A percentile compares a stretch with the other conserved stretches of the same genome.
These are phyloP conservation scores for Gryon sp. DNA, from an alignment of 1,140 invertebrate species.

Conservation along the genomic window DNA sequence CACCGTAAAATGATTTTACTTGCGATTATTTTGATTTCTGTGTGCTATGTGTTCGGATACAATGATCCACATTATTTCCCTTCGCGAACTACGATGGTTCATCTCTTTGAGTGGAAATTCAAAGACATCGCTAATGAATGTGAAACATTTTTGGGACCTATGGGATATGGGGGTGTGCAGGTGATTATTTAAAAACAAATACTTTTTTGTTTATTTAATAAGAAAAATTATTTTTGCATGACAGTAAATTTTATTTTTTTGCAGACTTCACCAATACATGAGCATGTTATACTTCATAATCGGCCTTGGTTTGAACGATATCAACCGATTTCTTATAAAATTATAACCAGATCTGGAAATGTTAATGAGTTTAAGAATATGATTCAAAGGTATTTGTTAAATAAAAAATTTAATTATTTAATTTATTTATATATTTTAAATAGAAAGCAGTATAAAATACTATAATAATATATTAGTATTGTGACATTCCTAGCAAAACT, in stretches of 20 bases:
- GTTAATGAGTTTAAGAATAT: slow-evolving; percentile 84
- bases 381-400: slow-evolving; percentile 76
- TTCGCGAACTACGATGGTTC: slow-evolving; percentile 75
- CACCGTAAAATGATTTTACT: no score
- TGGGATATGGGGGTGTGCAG: slow-evolving; percentile 87
- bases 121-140: slow-evolving; percentile 84
- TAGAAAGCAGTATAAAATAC: no score
- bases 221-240: no score
- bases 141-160: slow-evolving; percentile 83
- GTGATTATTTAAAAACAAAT: no score
- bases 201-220: no score
- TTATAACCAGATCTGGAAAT: slow-evolving; percentile 82
- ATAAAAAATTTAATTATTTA: not conserved
- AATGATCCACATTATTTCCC: slow-evolving; percentile 65
- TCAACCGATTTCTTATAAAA: slow-evolving; percentile 85
- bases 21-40: no score
- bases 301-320: slow-evolving; percentile 84
- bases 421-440: not conserved
- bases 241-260: slow-evolving; percentile 7
- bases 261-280: slow-evolving; percentile 86
- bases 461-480: no score
- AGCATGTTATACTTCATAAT: slow-evolving; percentile 80
- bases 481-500: no score
- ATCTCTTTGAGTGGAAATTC: slow-evolving; percentile 85
- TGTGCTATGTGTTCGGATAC: slow-evolving; percentile 26